phyloP scores from a whole-genome alignment of 2,113 vertebrate species.

The Cygnus buccinator region DNA sequence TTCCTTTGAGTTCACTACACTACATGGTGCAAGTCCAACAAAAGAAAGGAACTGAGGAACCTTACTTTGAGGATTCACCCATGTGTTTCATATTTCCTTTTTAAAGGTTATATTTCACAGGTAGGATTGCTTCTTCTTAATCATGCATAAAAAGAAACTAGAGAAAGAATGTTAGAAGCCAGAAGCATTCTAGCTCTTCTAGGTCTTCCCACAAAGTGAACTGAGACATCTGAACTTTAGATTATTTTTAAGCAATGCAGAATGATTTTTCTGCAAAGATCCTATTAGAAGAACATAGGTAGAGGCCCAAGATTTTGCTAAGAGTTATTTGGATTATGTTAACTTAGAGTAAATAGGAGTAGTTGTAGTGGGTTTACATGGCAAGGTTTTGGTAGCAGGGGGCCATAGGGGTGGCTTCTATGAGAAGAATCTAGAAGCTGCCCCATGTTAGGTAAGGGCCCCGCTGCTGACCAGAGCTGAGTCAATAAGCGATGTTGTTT shows the following conservation, averaged over 20 bases:
- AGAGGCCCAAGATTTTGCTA: neutral
- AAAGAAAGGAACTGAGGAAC: neutral
- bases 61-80: neutral
- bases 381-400: too few species aligned
- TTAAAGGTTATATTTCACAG: neutral
- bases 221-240: neutral
- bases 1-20: neutral
- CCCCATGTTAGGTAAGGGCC: too few species aligned
- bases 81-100: neutral
- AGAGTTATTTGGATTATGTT: neutral
- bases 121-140: neutral
- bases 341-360: neutral
- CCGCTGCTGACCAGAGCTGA: too few species aligned
- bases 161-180: neutral
- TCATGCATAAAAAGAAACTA: neutral
- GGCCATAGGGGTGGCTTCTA: too few species aligned
- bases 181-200: neutral
- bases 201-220: neutral
- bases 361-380: too few species aligned
- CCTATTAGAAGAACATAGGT: neutral
- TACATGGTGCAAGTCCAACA: neutral
- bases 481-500: too few species aligned
- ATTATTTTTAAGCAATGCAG: neutral
- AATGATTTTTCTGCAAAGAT: neutral
- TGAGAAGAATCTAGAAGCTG: too few species aligned